phyloP scores from a whole-genome alignment of 2,888 invertebrate species.

The Cryptocephalus primarius region DNA sequence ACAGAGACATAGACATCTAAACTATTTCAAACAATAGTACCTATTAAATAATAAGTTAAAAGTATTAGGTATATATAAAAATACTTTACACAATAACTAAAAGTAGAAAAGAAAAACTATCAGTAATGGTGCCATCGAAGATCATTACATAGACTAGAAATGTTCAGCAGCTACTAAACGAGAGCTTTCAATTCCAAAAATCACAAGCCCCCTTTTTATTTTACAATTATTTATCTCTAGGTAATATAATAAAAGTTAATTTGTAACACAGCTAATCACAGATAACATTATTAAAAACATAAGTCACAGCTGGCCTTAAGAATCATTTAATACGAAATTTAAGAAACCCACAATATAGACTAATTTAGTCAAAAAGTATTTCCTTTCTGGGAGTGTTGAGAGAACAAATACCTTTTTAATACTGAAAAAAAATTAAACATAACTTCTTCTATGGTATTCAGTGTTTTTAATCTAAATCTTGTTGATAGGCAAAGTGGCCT shows the following conservation, averaged over 20 bases:
- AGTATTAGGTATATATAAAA: constrained; percentile 2
- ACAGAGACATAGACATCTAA: too few relatives aligned
- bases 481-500: background rate
- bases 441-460: too few relatives aligned
- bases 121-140: constrained; percentile 16
- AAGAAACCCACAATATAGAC: background rate
- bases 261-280: constrained; percentile 18
- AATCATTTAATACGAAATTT: constrained; percentile 2
- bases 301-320: too few relatives aligned
- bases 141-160: constrained; percentile 23
- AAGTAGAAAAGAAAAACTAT: constrained; percentile 2
- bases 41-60: too few relatives aligned
- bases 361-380: too few relatives aligned
- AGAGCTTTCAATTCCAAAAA: constrained; percentile 19
- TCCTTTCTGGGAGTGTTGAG: too few relatives aligned
- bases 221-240: constrained; percentile 10
- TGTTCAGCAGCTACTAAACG: constrained; percentile 18
- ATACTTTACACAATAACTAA: constrained; percentile 11
- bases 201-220: constrained; percentile 21
- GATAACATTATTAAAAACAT: constrained; percentile 11
- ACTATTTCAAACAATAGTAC: too few relatives aligned
- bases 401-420: too few relatives aligned
- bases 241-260: background rate
- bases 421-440: too few relatives aligned
- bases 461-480: background rate